These are phyloP conservation scores for Beris chalybata DNA, from an alignment of 2,888 invertebrate species.

Conservation along the genomic window DNA sequence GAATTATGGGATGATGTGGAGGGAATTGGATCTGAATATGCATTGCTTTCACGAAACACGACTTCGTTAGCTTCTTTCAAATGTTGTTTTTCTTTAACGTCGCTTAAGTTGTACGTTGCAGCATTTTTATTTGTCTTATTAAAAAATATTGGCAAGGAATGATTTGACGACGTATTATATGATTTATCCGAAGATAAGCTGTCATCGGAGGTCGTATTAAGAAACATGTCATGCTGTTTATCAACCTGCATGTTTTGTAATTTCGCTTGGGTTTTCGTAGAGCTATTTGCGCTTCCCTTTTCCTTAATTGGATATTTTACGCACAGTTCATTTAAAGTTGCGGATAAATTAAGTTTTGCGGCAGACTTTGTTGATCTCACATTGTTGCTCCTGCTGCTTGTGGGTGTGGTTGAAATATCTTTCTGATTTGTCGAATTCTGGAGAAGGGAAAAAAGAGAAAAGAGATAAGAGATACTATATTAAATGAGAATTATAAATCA, in stretches of 20 bases:
- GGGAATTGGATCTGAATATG: slow-evolving; percentile 25
- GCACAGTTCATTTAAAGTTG: slow-evolving; percentile 44
- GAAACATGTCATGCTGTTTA: slow-evolving; percentile 24
- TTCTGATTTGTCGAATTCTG: neutral
- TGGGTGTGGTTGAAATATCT: slow-evolving; percentile 49
- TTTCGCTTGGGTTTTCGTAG: too few relatives aligned
- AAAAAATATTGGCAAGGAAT: slow-evolving; percentile 41
- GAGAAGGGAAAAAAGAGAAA: too few relatives aligned
- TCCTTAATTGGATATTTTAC: too few relatives aligned
- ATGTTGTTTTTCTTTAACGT: slow-evolving; percentile 28
- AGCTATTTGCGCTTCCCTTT: too few relatives aligned
- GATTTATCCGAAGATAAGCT: slow-evolving; percentile 45
- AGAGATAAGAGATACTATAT: too few relatives aligned
- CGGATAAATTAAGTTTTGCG: slow-evolving; percentile 55
- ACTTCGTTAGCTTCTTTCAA: neutral
- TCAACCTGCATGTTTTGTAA: too few relatives aligned
- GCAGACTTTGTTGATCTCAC: slow-evolving; percentile 54
- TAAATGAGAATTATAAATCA: too few relatives aligned
- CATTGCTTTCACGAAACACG: neutral
- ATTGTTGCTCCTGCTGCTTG: slow-evolving; percentile 53
- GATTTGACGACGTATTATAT: slow-evolving; percentile 43
- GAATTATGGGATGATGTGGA: slow-evolving; percentile 33
- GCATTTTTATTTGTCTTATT: slow-evolving; percentile 36
- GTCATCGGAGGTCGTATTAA: slow-evolving; percentile 54
- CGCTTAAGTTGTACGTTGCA: neutral